Base-by-base conservation (phyloP, 1,140 invertebrate species). In the Drosophila paulistorum region DNA sequence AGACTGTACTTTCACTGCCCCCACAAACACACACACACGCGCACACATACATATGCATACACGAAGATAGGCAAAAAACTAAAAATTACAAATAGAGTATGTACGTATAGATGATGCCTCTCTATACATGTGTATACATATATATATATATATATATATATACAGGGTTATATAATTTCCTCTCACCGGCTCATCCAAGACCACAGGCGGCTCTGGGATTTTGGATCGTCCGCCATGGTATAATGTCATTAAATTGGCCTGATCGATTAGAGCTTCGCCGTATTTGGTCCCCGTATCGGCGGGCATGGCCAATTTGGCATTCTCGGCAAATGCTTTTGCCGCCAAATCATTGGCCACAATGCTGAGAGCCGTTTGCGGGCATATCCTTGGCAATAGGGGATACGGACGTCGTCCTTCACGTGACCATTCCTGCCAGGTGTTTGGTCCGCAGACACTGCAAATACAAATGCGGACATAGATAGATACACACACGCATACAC, bases 281-380 rank as follows among this genome's bases (percentile, higher is more conserved):
- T 65, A 65, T 60, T 80, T 72, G 68, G 45, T 57, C n/a, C 72
- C 87, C 59, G 91, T 92, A 67, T 92, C 91, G 48, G 71, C 58
- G 17, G 93, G 93, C 42, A 81, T 64, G 9, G 92, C 90, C 59
- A 93, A 68, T 76, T 92, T 92, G 57, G 91, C 90, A 59, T 93
- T 94, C 74, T 92, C 91, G 77, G 93, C 93, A 79, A 92, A 93
- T 1, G 92, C 93, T 37, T 91, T 93, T 9, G 77, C 79, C 7
- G 94, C 93, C 54, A 94, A 93, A 81, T 93, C 93, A 91, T 97
- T 97, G n/a, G 97, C 97, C 78, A 97, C 94, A 23, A 95, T 95
- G 76, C 96, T 96, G 85, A 97, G 97, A 14, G 95, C 95, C 3
- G 96, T 97, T 82, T 97, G 96, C 33, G 97, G 95, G 65, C 96